Conservation (phyloP, 1,140 invertebrate species). For the Drosophila melanogaster region Release_6_plus_ISO1_MT NC_004354.4:6466501-6467000, state of each 20-base stretch:
- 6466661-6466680: conserved; percentile 68
- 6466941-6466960: conserved; percentile 59
- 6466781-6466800: background rate
- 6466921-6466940: conserved; percentile 82
- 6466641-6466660: conserved; percentile 47
- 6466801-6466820: background rate
- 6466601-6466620: background rate
- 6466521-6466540: conserved; percentile 43
- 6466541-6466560: conserved; percentile 71
- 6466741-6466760: conserved; percentile 4
- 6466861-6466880: conserved; percentile 31
- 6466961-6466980: conserved; percentile 73
- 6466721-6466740: conserved; percentile 21
- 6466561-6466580: conserved; percentile 51
- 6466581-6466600: conserved; percentile 9
- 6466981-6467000: conserved; percentile 62
- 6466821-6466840: conserved; percentile 46
- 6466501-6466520: conserved; percentile 44
- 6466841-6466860: conserved; percentile 32
- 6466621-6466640: conserved; percentile 15
- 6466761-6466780: conserved; percentile 6
- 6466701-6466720: conserved; percentile 5
- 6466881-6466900: background rate
- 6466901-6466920: conserved; percentile 22
- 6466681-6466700: conserved; percentile 39